These are phyloP conservation scores for Heliconius cydno DNA, from an alignment of 2,888 invertebrate genomes.

Conservation along the genomic window DNA sequence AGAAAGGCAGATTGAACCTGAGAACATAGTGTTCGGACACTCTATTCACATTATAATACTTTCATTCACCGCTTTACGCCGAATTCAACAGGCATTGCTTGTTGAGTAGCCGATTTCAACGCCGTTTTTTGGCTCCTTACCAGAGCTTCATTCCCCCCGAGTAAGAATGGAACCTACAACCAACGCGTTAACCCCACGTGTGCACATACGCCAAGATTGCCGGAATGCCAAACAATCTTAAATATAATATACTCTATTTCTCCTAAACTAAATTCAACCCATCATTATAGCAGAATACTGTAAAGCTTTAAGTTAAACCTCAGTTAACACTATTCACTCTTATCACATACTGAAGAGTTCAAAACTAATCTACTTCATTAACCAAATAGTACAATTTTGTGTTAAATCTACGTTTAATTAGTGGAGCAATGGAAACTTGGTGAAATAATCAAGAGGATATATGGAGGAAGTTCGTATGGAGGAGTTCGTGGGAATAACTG, in stretches of 20 bases:
- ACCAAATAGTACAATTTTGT: slow-evolving; percentile 18
- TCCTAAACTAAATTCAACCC: not conserved
- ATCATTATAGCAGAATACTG: not conserved
- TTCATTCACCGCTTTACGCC: not conserved
- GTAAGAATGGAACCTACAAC: too few species aligned
- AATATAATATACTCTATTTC: not conserved
- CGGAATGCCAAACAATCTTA: too few species aligned
- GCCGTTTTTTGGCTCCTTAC: not conserved
- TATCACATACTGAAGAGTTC: slow-evolving; percentile 19
- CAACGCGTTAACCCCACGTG: too few species aligned
- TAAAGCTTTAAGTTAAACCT: slow-evolving; percentile 1
- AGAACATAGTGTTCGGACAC: too few species aligned
- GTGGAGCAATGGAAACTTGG: slow-evolving; percentile 20
- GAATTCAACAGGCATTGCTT: not conserved
- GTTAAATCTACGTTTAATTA: slow-evolving; percentile 20
- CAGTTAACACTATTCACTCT: slow-evolving; percentile 11
- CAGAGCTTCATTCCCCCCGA: too few species aligned
- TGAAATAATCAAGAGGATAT: slow-evolving; percentile 20
- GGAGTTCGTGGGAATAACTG: slow-evolving; percentile 1
- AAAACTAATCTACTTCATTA: slow-evolving; percentile 22
- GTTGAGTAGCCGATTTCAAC: not conserved
- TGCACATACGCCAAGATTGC: too few species aligned
- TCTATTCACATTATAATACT: too few species aligned
- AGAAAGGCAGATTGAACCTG: too few species aligned
- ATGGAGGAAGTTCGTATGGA: slow-evolving; percentile 8